Base-by-base conservation (phyloP, 1,140 invertebrate genomes). In the Heliconius hewitsoni region DNA sequence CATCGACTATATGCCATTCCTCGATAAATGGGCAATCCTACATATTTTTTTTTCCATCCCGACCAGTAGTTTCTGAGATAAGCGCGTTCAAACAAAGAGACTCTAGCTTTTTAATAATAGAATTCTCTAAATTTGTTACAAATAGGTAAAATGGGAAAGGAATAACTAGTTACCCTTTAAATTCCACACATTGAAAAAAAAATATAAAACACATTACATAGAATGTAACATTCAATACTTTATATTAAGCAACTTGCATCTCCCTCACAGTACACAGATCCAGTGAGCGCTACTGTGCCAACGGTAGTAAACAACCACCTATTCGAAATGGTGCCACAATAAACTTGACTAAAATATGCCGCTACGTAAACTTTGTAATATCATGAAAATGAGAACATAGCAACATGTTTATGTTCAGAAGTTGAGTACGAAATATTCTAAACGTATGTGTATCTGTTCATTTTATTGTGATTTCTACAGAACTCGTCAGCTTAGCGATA, bases 331-430 rank as follows among this genome's bases (percentile, higher is more conserved):
- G 60, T 70, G 60, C 77, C 73, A 27, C 39, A 39, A 80, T 77
- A 81, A 81, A 77, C 57, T 78, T 79, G 19, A 76, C 78, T 66
- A 78, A 80, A 75, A 81, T 81, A 78, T 71, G 39, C 50, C 57
- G 55, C 30, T 8, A 73, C 27, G 77, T 81, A 84, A 84, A 83
- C 79, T 84, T 83, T 79, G 83, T 78, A 84, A 82, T 66, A 84
- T 81, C 77, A 83, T 79, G 77, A 78, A 50, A 80, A 82, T 79
- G 77, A 80, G 66, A 80, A 82, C 74, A 77, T 80, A 57, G 77
- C 60, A 85, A 82, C 79, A 81, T 82, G 81, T 85, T 84, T 84
- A 83, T 85, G 81, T 77, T 81, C 74, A 74, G 82, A 74, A 81
- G 74, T 80, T 60, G 76, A 82, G 81, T 82, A 76, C 76, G 80